A percentile compares a stretch with the other conserved stretches of the same genome.
Conservation (phyloP, 2,113 vertebrate genomes). For the Toxotes jaculatrix region DNA sequence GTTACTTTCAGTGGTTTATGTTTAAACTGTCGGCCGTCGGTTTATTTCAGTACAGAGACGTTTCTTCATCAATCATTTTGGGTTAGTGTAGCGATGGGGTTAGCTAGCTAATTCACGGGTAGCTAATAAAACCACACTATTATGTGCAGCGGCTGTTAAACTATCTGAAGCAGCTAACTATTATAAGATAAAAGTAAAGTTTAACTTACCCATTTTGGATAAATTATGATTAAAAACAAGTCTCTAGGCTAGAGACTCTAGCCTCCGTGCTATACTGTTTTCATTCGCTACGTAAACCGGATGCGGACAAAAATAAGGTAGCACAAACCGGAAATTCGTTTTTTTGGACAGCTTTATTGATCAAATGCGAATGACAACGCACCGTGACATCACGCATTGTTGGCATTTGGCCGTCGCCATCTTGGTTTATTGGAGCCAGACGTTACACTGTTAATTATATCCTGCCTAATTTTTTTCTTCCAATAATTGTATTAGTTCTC, state of each 20-base stretch:
- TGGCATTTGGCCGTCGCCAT: too few relatives aligned
- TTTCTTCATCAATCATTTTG: neutral
- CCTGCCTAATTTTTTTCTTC: too few relatives aligned
- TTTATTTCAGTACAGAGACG: neutral
- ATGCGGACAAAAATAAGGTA: neutral
- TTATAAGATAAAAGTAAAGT: fast-evolving
- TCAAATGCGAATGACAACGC: too few relatives aligned
- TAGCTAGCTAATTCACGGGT: neutral
- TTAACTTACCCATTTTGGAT: conserved; percentile 42
- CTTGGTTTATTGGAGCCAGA: too few relatives aligned
- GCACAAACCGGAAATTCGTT: conserved; percentile 14
- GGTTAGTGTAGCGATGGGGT: neutral
- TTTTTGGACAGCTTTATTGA: too few relatives aligned
- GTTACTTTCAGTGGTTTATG: neutral
- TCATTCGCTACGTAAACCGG: neutral
- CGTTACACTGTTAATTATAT: too few relatives aligned
- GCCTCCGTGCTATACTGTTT: neutral
- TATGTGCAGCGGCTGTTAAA: neutral
- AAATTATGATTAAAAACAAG: neutral
- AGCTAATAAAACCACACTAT: neutral
- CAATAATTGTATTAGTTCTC: too few relatives aligned
- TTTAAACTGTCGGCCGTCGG: neutral
- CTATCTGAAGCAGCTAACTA: fast-evolving
- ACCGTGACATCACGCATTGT: too few relatives aligned
- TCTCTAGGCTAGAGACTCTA: too few relatives aligned